Base-by-base conservation (phyloP, 1,140 invertebrate genomes). In the Drosophila lacertosa region DNA sequence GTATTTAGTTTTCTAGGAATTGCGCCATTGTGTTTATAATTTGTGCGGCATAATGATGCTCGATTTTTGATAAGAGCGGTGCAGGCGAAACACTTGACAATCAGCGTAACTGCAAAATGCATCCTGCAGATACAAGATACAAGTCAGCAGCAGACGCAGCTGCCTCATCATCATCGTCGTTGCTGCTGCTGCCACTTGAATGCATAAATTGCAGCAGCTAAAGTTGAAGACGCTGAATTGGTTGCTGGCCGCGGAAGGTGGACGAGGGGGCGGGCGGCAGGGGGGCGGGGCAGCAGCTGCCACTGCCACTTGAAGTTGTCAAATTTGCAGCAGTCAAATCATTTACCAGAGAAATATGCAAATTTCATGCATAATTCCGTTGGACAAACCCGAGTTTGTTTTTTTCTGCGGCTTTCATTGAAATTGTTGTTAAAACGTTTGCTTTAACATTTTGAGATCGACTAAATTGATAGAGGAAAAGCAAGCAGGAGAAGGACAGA, bases 171-270 rank as follows among this genome's bases (percentile, higher is more conserved):
- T 60, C 48, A n/a, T 67, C 55, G 7, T 67, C 4, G 29, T 58
- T 58, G 50, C 65, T 55, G 78, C 70, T 75, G 79, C 80, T 79
- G 79, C 76, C 80, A 86, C 80, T 84, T 86, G 81, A 84, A 86
- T 84, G 76, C 81, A 86, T 84, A 84, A 84, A 84, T 84, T 84
- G 80, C 72, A 66, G 72, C 69, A 84, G 76, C 62, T 70, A 53
- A 65, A 70, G 50, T 51, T 64, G 60, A 72, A 83, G 76, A 67
- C 45, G 66, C 57, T 67, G 79, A 66, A 47, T 76, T 33, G 35
- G 55, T 57, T 57, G 57, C 32, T 44, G 44, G 45, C 40, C 48
- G 32, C 29, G 35, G 29, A n/a, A n/a, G 16, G n/a, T n/a, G 11
- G 11, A 1, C 11, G 11, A 0, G 4, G 10, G n/a, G 13, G 15